Conservation (phyloP, 1,140 invertebrate genomes). For the Pomacea maculata region DNA sequence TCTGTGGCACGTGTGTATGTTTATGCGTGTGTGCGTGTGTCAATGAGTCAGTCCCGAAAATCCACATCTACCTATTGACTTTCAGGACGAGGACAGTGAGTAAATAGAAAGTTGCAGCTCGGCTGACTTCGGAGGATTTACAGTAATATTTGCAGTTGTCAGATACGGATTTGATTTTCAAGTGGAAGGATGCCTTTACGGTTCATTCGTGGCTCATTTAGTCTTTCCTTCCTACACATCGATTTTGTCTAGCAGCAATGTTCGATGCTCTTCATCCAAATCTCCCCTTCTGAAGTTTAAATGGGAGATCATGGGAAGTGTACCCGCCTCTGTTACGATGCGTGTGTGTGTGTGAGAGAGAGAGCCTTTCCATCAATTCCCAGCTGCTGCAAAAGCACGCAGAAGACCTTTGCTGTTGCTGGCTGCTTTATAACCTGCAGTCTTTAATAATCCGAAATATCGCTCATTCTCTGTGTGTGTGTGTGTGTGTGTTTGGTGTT, state of each 20-base stretch:
- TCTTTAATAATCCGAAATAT: no score
- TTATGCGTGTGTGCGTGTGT: conserved; percentile 5
- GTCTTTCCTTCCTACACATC: background rate
- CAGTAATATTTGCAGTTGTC: background rate
- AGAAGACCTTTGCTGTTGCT: no score
- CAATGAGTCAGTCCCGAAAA: background rate
- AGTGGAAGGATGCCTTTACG: background rate
- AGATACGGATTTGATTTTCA: background rate
- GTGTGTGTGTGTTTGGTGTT: no score
- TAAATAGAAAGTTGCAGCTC: background rate
- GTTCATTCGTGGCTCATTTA: background rate
- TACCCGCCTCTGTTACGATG: no score
- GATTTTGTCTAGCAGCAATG: background rate
- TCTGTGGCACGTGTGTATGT: background rate
- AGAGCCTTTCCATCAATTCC: no score
- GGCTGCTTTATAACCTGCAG: no score
- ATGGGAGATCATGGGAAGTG: no score
- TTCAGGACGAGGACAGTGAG: background rate
- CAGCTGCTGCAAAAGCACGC: no score
- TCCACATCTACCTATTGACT: background rate
- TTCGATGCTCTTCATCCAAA: background rate
- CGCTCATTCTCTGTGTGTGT: no score
- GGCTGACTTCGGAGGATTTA: background rate
- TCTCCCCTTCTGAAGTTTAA: no score
- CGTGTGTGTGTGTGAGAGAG: no score